Base-by-base conservation (phyloP, 92 coral and sea anemone species). In the Parazoanthus swiftii region DNA sequence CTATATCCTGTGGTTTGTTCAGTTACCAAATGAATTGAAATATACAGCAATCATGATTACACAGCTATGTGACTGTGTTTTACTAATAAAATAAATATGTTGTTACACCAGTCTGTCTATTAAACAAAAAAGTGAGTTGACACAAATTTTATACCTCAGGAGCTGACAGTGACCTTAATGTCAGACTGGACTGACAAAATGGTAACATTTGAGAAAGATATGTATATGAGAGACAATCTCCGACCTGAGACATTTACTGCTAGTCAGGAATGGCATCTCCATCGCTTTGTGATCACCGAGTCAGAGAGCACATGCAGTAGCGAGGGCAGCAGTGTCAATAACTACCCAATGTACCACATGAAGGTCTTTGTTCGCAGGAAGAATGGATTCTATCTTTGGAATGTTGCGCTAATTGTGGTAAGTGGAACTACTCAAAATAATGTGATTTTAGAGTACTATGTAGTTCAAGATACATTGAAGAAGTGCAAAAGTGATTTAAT, bases 141-240 rank as follows among this genome's bases (percentile, higher is more conserved):
- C 59, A 54, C 59, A 54, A 3, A 54, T 37, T 88, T 50, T 56
- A 1, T 81, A 8, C 81, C 76, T 6, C 74, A 93, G 96, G 88
- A 91, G 72, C 79, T 93, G 10, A 93, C 96, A 5, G 88, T 93
- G 50, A 92, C 94, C 4, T 86, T 93, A 21, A 92, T 91, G 94
- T 93, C 96, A 63, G 96, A 93, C 88, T 93, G 94, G 96, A 88
- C 96, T n/a, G 89, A 93, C 85, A 85, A 76, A 77, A 71, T 89
- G 81, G 91, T 93, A 11, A 73, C 66, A 25, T 93, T 90, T 76
- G 86, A 88, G 36, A 93, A 92, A 86, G 96, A 93, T 85, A 77
- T 92, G 91, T 75, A 82, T 48, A 72, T 78, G 86, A 70, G 66
- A 37, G 96, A 93, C 33, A 92, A 91, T 7, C 79, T 93, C 23